phyloP scores from a whole-genome alignment of 2,888 invertebrate genomes.

The Apamea anceps region DNA sequence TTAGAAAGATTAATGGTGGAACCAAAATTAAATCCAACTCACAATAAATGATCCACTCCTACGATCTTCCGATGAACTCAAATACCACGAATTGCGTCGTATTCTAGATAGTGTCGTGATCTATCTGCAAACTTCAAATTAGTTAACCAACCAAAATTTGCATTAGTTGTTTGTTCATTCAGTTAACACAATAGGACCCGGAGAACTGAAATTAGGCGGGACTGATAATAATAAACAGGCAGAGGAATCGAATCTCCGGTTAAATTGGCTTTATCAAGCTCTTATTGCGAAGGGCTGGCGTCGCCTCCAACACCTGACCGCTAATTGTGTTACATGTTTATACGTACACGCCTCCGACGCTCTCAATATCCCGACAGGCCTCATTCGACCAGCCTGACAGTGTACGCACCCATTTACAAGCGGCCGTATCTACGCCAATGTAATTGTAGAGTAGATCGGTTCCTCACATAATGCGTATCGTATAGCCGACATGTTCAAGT shows the following conservation, averaged over 20 bases:
- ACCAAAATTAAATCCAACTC: conserved; percentile 57
- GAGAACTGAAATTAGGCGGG: conserved; percentile 77
- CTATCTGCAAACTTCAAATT: conserved; percentile 76
- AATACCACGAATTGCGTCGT: conserved; percentile 55
- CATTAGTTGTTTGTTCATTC: conserved; percentile 79
- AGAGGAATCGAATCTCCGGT: conserved; percentile 75
- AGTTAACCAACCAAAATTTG: conserved; percentile 78
- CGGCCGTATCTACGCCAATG: conserved; percentile 79
- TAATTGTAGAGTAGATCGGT: conserved; percentile 85
- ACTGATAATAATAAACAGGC: conserved; percentile 81
- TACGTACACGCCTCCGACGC: conserved; percentile 76
- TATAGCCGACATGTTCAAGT: conserved; percentile 84
- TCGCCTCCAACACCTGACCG: conserved; percentile 74
- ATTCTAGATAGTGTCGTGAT: conserved; percentile 68
- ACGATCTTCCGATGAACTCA: conserved; percentile 46
- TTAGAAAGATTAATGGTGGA: conserved; percentile 51
- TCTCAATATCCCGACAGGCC: conserved; percentile 76
- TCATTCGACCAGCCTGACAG: conserved; percentile 73
- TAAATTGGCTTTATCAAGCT: conserved; percentile 81
- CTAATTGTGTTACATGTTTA: conserved; percentile 81
- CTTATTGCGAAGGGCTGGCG: conserved; percentile 72
- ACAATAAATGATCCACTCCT: conserved; percentile 50
- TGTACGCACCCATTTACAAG: conserved; percentile 79
- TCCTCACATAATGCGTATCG: conserved; percentile 79
- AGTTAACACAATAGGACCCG: conserved; percentile 77